phyloP scores from a whole-genome alignment of 1,140 invertebrate genomes.

The Rhopalosiphum padi region DNA sequence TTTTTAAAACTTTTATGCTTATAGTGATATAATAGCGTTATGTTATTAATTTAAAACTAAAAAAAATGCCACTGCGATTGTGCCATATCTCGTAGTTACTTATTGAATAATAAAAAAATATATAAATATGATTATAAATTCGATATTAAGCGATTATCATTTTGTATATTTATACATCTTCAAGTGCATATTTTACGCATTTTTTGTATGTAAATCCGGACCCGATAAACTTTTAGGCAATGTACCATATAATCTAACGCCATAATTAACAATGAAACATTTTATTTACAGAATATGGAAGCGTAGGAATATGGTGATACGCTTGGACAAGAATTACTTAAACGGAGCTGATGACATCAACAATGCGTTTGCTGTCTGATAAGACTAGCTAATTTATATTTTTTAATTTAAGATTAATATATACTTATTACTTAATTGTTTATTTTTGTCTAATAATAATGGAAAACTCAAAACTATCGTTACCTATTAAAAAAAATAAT shows the following conservation, averaged over 20 bases:
- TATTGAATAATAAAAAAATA: not conserved
- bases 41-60: not conserved
- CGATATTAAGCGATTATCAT: no score
- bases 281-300: slow-evolving; percentile 9
- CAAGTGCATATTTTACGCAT: no score
- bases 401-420: not conserved
- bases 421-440: not conserved
- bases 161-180: no score
- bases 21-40: not conserved
- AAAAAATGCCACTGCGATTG: not conserved
- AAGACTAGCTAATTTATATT: not conserved
- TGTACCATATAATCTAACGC: not conserved
- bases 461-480: not conserved
- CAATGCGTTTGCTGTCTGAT: not conserved
- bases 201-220: not conserved
- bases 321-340: not conserved
- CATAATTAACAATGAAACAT: not conserved
- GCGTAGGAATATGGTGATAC: not conserved
- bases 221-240: not conserved
- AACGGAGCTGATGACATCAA: not conserved
- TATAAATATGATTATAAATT: no score
- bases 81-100: not conserved
- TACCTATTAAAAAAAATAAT: not conserved
- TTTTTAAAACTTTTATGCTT: not conserved
- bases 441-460: not conserved